Evolutionary conservation across 1,140 invertebrate genomes (phyloP).

Genomic region (Ceratosolen fusciceps): DNA sequence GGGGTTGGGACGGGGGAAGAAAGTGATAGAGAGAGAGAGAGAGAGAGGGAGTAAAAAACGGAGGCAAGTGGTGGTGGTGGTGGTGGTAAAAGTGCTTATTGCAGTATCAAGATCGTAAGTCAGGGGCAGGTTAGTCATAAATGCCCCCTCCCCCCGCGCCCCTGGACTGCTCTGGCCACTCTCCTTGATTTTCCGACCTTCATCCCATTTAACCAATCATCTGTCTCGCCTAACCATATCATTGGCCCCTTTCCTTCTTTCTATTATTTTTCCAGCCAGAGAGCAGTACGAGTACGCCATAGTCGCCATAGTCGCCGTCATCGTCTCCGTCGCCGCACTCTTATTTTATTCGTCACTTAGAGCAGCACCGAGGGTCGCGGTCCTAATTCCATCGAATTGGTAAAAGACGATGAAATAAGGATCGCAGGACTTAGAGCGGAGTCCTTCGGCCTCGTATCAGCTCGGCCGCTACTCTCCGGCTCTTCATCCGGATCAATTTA

Average conservation of each 20-base stretch:
- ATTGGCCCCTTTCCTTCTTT: background rate
- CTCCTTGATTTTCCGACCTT: constrained; percentile 44
- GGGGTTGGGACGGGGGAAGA: no score
- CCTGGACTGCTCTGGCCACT: constrained; percentile 44
- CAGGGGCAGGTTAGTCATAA: constrained; percentile 63
- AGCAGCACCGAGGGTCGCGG: background rate
- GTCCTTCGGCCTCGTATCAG: no score
- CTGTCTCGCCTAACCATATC: background rate
- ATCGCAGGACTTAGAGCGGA: background rate
- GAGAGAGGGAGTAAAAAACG: background rate
- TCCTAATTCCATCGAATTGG: background rate
- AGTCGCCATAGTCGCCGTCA: background rate
- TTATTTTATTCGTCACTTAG: constrained; percentile 1
- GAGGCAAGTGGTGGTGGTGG: constrained; percentile 40
- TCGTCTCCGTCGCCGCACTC: constrained; percentile 1
- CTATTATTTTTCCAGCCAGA: background rate
- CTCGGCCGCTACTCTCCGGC: no score
- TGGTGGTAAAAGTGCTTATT: constrained; percentile 66
- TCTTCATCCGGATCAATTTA: no score
- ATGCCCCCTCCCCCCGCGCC: no score
- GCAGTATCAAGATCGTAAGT: constrained; percentile 70
- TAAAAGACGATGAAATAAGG: background rate
- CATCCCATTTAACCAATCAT: constrained; percentile 43
- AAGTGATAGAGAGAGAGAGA: background rate
- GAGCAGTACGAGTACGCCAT: no score